Conservation (phyloP, 2,113 vertebrate genomes). For the Micronycteris hirsuta region DNA sequence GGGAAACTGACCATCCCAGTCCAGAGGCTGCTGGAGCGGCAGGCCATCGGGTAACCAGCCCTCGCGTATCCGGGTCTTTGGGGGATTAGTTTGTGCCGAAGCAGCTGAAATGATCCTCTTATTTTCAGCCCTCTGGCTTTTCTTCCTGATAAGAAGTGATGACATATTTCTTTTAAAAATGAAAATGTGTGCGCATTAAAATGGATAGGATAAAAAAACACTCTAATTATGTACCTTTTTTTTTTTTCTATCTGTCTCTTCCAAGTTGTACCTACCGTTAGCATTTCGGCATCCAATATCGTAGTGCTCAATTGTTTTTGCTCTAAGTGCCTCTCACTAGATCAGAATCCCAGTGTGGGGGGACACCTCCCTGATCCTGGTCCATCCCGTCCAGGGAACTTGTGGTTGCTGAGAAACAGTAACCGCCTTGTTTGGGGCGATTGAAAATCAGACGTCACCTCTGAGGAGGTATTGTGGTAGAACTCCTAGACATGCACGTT, state of each 20-base stretch:
- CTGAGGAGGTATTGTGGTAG: background rate
- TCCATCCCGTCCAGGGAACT: background rate
- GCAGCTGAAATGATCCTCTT: background rate
- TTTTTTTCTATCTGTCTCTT: background rate
- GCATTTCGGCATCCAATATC: background rate
- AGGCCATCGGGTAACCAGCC: constrained; percentile 89
- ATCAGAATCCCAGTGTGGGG: background rate
- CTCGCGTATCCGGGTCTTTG: background rate
- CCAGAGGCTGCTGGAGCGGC: constrained; percentile 94
- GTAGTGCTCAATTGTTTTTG: background rate
- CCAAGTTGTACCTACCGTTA: background rate
- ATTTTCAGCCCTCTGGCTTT: background rate
- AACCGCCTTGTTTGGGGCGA: background rate
- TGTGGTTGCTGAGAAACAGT: background rate
- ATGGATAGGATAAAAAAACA: background rate
- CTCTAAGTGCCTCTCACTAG: background rate
- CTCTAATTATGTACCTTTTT: background rate
- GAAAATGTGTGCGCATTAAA: background rate
- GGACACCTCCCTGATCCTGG: background rate
- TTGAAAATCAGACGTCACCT: background rate
- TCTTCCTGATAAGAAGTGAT: background rate
- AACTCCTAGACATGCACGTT: background rate
- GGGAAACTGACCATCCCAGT: constrained; percentile 97
- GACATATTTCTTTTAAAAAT: background rate
- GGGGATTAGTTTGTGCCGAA: background rate